phyloP scores from a whole-genome alignment of 2,113 vertebrate species.

The Ceratotherium simum region DNA sequence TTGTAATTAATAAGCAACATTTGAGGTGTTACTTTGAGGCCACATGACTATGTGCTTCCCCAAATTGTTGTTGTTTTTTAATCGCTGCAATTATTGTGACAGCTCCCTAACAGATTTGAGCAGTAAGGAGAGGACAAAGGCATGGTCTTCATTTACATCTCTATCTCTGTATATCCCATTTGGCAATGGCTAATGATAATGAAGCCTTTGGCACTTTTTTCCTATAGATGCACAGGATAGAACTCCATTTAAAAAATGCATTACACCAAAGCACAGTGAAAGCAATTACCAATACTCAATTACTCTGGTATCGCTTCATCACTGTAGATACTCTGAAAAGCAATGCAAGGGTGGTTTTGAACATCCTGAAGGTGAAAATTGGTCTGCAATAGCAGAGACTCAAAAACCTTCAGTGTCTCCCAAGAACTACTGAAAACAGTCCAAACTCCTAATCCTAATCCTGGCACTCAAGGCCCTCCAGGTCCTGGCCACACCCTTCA shows the following conservation, averaged over 20 bases:
- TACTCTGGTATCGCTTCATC: constrained; percentile 67
- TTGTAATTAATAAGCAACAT: constrained; percentile 66
- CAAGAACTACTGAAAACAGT: not conserved
- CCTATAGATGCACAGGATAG: constrained; percentile 69
- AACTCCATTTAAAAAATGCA: constrained; percentile 76
- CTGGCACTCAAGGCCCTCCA: not conserved
- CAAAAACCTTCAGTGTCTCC: not conserved
- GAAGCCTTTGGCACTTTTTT: constrained; percentile 70
- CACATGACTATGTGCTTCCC: constrained; percentile 30
- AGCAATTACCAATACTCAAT: constrained; percentile 77
- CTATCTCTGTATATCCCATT: constrained; percentile 70
- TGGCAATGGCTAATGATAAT: constrained; percentile 70
- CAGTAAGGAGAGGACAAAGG: constrained; percentile 41
- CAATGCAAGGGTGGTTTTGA: constrained; percentile 46
- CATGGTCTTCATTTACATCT: constrained; percentile 17
- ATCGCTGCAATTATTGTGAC: constrained; percentile 57
- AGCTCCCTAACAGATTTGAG: constrained; percentile 46
- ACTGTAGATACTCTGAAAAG: constrained; percentile 60
- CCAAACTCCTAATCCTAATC: not conserved
- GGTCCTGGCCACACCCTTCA: not conserved
- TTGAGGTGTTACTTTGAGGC: constrained; percentile 19
- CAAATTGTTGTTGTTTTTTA: constrained; percentile 64
- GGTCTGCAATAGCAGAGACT: not conserved
- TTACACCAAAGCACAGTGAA: constrained; percentile 75
- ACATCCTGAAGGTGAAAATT: constrained; percentile 59